phyloP scores from a whole-genome alignment of 2,888 invertebrate genomes.

The Calameuta filiformis region DNA sequence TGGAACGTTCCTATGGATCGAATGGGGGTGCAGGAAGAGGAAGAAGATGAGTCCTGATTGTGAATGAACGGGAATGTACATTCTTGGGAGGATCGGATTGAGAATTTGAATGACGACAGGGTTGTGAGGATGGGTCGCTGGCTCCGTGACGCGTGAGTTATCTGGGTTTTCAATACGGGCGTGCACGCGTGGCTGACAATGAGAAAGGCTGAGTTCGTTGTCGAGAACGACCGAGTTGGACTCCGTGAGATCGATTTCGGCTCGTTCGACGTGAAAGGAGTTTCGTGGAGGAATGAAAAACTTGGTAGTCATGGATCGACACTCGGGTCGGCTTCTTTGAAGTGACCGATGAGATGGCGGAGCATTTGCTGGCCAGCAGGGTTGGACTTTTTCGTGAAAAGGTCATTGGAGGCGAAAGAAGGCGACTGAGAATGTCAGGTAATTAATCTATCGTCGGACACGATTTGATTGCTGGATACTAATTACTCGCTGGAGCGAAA shows the following conservation, averaged over 20 bases:
- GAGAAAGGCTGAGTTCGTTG: background rate
- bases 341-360: background rate
- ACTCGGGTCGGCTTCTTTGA: slow-evolving; percentile 12
- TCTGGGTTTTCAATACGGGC: no score
- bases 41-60: background rate
- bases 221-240: background rate
- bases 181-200: background rate
- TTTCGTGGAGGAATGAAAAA: slow-evolving; percentile 13
- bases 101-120: background rate
- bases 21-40: background rate
- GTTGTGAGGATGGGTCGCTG: background rate
- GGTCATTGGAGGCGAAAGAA: background rate
- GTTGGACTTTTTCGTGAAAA: background rate
- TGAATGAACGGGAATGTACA: background rate
- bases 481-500: slow-evolving; percentile 42
- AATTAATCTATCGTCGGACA: slow-evolving; percentile 7
- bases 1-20: no score
- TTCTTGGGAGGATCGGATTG: background rate
- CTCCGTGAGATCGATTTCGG: background rate
- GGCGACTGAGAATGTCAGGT: slow-evolving; percentile 7
- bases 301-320: slow-evolving; percentile 11
- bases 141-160: background rate
- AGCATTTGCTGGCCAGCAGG: background rate
- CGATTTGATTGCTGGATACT: slow-evolving; percentile 9
- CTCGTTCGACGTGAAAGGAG: background rate